Conservation (phyloP, 2,888 invertebrate genomes). For the Gortyna flavago region DNA sequence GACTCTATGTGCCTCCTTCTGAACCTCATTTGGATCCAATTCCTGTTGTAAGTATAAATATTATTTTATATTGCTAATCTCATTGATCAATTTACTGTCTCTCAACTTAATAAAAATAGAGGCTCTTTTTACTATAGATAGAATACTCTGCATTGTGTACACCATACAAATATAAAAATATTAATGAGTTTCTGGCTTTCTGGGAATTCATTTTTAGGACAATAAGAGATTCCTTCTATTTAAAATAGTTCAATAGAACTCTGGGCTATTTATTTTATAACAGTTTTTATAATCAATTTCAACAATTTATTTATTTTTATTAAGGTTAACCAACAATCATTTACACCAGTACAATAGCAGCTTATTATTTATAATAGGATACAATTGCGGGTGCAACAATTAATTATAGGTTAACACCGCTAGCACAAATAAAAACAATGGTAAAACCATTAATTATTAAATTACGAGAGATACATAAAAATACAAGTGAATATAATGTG, state of each 20-base stretch:
- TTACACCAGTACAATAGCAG: no score
- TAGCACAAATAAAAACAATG: no score
- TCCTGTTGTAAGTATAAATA: slow-evolving; percentile 88
- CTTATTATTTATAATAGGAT: no score
- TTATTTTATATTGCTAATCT: not conserved
- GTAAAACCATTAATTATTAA: no score
- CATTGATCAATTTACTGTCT: no score
- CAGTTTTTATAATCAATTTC: not conserved
- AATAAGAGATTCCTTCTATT: not conserved
- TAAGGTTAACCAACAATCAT: no score
- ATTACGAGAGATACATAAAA: no score
- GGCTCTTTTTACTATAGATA: not conserved
- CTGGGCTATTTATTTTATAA: not conserved
- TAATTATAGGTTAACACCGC: no score
- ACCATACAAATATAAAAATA: not conserved
- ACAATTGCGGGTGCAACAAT: no score
- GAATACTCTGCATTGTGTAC: not conserved
- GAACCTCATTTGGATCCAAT: slow-evolving; percentile 92
- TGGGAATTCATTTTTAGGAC: not conserved
- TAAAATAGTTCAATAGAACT: not conserved
- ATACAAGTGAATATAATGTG: no score
- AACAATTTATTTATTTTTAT: no score
- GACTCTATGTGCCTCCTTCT: slow-evolving; percentile 93
- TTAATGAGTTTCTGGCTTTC: not conserved
- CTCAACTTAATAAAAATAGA: no score